These are phyloP conservation scores for Drosophila pachea DNA, from an alignment of 1,140 invertebrate species.

Conservation along the genomic window DNA sequence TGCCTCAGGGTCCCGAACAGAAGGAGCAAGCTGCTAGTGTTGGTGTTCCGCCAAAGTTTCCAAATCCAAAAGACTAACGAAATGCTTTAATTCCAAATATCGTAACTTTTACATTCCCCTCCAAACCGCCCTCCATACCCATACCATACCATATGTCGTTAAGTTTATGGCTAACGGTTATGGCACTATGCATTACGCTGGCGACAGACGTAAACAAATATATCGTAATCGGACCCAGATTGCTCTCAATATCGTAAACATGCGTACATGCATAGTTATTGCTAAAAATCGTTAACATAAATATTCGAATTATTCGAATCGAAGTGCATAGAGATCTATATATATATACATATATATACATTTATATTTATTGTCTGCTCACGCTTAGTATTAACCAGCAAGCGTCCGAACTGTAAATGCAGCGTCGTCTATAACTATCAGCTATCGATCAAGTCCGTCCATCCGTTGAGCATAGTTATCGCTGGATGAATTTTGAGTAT, in stretches of 20 bases:
- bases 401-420: background rate
- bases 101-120: conserved; percentile 30
- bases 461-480: background rate
- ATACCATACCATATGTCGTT: background rate
- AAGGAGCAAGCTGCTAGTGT: conserved; percentile 35
- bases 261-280: background rate
- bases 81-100: conserved; percentile 66
- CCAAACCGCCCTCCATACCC: background rate
- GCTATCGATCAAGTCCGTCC: background rate
- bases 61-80: conserved; percentile 74
- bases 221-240: background rate
- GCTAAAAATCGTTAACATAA: background rate
- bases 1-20: background rate
- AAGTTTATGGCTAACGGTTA: conserved; percentile 12
- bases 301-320: background rate
- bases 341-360: conserved; percentile 5
- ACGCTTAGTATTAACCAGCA: conserved; percentile 59
- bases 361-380: conserved; percentile 56
- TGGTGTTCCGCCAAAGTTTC: conserved; percentile 54
- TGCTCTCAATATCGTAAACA: background rate
- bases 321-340: too few species aligned
- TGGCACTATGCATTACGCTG: background rate
- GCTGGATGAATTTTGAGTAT: too few species aligned
- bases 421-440: background rate
- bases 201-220: too few species aligned